These are phyloP conservation scores for Bombylius discolor DNA, from an alignment of 2,888 invertebrate species.

Conservation along the genomic window DNA sequence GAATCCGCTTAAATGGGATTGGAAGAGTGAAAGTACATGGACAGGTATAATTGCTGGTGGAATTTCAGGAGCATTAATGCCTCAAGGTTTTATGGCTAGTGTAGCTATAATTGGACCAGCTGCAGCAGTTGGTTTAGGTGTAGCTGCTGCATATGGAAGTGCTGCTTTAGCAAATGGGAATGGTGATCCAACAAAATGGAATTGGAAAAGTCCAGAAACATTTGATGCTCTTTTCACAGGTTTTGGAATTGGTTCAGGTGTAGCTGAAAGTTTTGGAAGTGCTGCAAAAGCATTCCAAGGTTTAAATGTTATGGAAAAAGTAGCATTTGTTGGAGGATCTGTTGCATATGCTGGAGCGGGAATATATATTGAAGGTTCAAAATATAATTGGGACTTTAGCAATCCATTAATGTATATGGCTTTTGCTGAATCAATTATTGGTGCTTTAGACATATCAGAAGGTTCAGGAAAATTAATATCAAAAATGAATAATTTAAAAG, in stretches of 20 bases:
- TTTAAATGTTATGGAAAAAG: neutral
- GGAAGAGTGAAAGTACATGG: neutral
- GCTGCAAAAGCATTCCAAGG: neutral
- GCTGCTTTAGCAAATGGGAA: conserved; percentile 1
- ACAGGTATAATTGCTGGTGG: conserved; percentile 1
- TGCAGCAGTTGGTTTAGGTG: neutral
- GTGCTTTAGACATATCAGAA: neutral
- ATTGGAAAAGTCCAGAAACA: conserved; percentile 1
- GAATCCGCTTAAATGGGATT: conserved; percentile 1
- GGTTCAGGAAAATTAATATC: neutral
- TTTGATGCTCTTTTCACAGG: conserved; percentile 3
- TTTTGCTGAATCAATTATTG: neutral
- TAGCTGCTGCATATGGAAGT: neutral
- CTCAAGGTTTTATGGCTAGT: neutral
- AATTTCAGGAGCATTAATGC: neutral
- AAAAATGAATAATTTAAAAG: neutral
- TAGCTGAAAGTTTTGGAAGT: neutral
- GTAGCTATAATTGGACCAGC: neutral
- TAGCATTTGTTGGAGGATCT: neutral
- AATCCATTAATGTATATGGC: conserved; percentile 1
- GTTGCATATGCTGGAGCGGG: neutral
- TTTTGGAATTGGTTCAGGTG: conserved; percentile 2
- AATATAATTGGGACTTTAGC: conserved; percentile 2
- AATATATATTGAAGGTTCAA: conserved; percentile 2
- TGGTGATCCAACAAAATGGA: conserved; percentile 1